phyloP scores from a whole-genome alignment of 2,888 invertebrate genomes.

The Eupithecia dodoneata region DNA sequence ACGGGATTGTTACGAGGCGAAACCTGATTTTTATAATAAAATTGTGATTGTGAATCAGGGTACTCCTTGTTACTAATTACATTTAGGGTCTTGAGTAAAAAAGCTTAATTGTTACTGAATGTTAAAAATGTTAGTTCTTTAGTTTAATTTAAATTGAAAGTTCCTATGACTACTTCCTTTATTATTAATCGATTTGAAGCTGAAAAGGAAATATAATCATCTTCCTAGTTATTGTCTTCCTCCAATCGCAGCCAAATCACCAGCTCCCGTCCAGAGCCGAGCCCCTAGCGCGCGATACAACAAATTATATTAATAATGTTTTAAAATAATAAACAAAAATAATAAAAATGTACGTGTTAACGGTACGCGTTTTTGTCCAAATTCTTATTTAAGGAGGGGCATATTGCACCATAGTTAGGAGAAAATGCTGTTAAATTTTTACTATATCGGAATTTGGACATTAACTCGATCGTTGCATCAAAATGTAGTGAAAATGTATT shows the following conservation, averaged over 20 bases:
- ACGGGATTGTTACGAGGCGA: slow-evolving; percentile 48
- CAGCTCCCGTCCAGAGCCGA: slow-evolving; percentile 59
- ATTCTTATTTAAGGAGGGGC: slow-evolving; percentile 62
- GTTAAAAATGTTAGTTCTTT: slow-evolving; percentile 24
- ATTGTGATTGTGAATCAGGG: slow-evolving; percentile 75
- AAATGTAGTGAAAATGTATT: slow-evolving; percentile 77
- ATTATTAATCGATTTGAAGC: slow-evolving; percentile 39
- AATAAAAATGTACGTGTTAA: slow-evolving; percentile 78
- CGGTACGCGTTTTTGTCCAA: slow-evolving; percentile 56
- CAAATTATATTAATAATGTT: slow-evolving; percentile 84
- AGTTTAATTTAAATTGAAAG: slow-evolving; percentile 46
- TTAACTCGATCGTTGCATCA: slow-evolving; percentile 29
- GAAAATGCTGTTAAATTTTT: slow-evolving; percentile 66
- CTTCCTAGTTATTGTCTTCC: slow-evolving; percentile 78
- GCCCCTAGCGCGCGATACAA: slow-evolving; percentile 72
- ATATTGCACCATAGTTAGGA: slow-evolving; percentile 63
- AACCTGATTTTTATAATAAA: slow-evolving; percentile 67
- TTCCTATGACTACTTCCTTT: slow-evolving; percentile 60
- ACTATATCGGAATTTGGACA: slow-evolving; percentile 64
- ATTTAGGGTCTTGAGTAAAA: slow-evolving; percentile 31
- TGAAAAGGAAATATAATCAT: slow-evolving; percentile 45
- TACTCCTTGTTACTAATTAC: slow-evolving; percentile 61
- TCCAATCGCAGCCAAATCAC: slow-evolving; percentile 61
- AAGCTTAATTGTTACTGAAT: slow-evolving; percentile 28
- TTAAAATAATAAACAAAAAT: slow-evolving; percentile 81